phyloP scores from a whole-genome alignment of 1,140 invertebrate species.

The Anoplophora glabripennis region DNA sequence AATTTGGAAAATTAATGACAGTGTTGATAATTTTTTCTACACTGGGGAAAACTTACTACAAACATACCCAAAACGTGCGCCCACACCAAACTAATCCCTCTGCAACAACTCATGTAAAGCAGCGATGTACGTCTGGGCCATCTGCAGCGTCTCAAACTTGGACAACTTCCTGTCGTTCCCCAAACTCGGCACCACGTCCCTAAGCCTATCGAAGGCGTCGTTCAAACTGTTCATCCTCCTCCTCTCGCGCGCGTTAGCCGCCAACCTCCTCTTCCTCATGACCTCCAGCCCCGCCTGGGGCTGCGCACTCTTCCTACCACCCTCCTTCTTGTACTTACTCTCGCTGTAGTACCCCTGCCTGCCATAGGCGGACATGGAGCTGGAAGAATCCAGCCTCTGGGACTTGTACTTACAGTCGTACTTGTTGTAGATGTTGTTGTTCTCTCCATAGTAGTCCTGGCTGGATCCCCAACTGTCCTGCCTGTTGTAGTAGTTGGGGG shows the following conservation, averaged over 20 bases:
- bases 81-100: background rate
- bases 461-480: slow-evolving; percentile 22
- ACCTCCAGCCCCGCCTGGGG: slow-evolving; percentile 44
- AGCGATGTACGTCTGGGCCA: slow-evolving; percentile 82
- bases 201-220: slow-evolving; percentile 72
- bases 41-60: background rate
- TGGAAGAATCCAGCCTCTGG: slow-evolving; percentile 11
- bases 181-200: slow-evolving; percentile 76
- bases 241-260: slow-evolving; percentile 75
- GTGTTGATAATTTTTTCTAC: too few relatives aligned
- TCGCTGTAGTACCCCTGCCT: slow-evolving; percentile 39
- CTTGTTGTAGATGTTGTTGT: slow-evolving; percentile 45
- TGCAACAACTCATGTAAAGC: slow-evolving; percentile 65
- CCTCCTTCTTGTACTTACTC: slow-evolving; percentile 25
- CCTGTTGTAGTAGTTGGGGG: slow-evolving; percentile 38
- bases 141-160: slow-evolving; percentile 85
- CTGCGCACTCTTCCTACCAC: slow-evolving; percentile 26
- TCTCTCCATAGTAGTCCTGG: slow-evolving; percentile 42
- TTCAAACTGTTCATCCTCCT: slow-evolving; percentile 80
- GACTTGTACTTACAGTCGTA: slow-evolving; percentile 35
- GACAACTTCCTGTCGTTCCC: slow-evolving; percentile 77
- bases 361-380: slow-evolving; percentile 21
- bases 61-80: background rate
- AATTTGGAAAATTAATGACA: too few relatives aligned
- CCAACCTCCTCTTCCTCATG: slow-evolving; percentile 60